Conservation (phyloP, 2,888 invertebrate genomes). For the Folsomia candida region DNA sequence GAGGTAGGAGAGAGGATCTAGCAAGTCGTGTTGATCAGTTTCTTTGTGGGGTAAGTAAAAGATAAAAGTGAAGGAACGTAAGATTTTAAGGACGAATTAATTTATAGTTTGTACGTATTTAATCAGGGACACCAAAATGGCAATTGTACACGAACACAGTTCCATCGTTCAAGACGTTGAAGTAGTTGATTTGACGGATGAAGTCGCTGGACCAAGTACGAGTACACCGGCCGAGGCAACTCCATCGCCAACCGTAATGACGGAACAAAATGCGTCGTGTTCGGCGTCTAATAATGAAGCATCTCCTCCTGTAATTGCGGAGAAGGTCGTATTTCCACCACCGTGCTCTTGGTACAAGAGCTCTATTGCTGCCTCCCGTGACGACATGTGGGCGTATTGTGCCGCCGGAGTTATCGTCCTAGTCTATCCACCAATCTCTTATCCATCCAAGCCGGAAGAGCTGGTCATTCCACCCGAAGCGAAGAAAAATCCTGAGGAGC, state of each 20-base stretch:
- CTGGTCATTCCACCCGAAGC: constrained; percentile 9
- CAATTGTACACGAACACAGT: background rate
- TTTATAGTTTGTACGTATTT: no score
- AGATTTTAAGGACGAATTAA: no score
- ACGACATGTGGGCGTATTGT: constrained; percentile 48
- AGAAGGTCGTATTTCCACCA: constrained; percentile 31
- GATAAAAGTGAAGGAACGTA: no score
- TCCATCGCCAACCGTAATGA: background rate
- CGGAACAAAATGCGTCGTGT: background rate
- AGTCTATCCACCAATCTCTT: constrained; percentile 24
- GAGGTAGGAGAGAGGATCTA: no score
- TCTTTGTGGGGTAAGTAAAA: no score
- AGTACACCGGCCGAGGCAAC: background rate
- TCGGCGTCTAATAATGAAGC: no score
- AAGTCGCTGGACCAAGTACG: background rate
- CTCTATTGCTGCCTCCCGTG: constrained; percentile 30
- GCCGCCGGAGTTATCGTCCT: constrained; percentile 33
- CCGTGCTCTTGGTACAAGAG: constrained; percentile 34
- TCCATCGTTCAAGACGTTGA: no score
- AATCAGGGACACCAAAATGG: background rate
- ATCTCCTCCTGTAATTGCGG: background rate
- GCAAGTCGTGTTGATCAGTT: no score
- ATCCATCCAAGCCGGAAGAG: constrained; percentile 38
- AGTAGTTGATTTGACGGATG: no score
- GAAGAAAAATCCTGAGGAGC: background rate